These are phyloP conservation scores for Plagiodera versicolora DNA, from an alignment of 2,888 invertebrate species.

Conservation along the genomic window DNA sequence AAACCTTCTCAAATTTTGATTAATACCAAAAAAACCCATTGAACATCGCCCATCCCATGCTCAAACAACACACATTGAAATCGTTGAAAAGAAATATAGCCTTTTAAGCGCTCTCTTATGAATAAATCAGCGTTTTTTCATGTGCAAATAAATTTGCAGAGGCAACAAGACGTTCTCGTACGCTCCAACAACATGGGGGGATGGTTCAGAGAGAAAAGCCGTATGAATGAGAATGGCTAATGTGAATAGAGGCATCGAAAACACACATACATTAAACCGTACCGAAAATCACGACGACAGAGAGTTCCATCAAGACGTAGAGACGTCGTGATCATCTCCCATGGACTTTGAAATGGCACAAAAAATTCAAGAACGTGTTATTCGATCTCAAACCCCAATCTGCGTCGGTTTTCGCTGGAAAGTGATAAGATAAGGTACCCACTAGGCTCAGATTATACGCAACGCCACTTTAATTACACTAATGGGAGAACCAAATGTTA, in stretches of 20 bases:
- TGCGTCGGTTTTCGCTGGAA: slow-evolving; percentile 34
- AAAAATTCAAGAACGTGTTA: background rate
- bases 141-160: slow-evolving; percentile 39
- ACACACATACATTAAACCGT: slow-evolving; percentile 5
- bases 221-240: slow-evolving; percentile 35
- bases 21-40: too few species aligned
- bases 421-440: slow-evolving; percentile 55
- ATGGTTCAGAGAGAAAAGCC: slow-evolving; percentile 26
- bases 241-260: slow-evolving; percentile 33
- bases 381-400: background rate
- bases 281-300: background rate
- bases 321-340: too few species aligned
- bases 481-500: slow-evolving; percentile 76
- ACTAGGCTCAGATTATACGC: slow-evolving; percentile 58
- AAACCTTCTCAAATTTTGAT: too few species aligned
- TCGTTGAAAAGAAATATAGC: slow-evolving; percentile 33
- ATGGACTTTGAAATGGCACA: too few species aligned
- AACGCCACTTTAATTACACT: slow-evolving; percentile 76
- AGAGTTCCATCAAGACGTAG: background rate
- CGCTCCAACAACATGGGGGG: slow-evolving; percentile 19
- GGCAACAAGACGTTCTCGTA: slow-evolving; percentile 30
- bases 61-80: background rate
- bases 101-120: slow-evolving; percentile 36
- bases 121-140: slow-evolving; percentile 39
- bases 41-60: background rate